Base-by-base conservation (phyloP, 2,888 invertebrate genomes). In the Lasioglossum lativentre region DNA sequence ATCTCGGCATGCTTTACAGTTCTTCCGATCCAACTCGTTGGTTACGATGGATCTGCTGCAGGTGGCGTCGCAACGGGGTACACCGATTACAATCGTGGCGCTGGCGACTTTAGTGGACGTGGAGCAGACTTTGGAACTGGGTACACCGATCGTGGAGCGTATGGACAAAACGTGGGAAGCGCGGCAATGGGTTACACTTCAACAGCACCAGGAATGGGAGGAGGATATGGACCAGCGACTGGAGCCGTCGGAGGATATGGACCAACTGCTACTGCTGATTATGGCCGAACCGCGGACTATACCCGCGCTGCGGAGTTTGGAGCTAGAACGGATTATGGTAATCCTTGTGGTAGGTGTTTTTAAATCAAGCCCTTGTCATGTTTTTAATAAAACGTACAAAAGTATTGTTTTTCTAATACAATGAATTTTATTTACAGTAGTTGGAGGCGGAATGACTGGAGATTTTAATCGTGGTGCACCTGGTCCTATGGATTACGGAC, bases 381-480 rank as follows among this genome's bases (percentile, higher is more conserved):
- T 30, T 19, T 19, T 38, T 23, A 38, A 19, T 1, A 68, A 34
- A 68, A 38, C 6, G 4, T 70, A 40, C 4, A 40, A 70, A n/a
- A 14, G 6, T 40, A 40, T 70, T 12, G 19, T 40, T 70, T 0
- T n/a, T 38, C 6, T 70, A 40, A 40, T 40, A 70, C n/a, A n/a
- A 70, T 40, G n/a, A n/a, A 40, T n/a, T 70, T 70, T 10, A n/a
- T 78, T 87, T 86, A 80, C 90, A 92, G 93, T 92, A 47, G 93
- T 93, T 45, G 94, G 94, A 78, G 93, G 93, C 66, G 94, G 94
- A 68, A 94, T 94, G 94, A 93, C 92, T 2, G 94, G 94, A 59
- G 95, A 95, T 80, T 95, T 94, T 84, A 94, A 92, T 87, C 92
- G 95, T 68, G 94, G 94, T 34, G 94, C 94, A 42, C 94, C 94